Evolutionary conservation across 2,888 invertebrate genomes (phyloP), one percentile per base, ranked within the genome.

Genomic region (Onthophagus sagittarius): DNA sequence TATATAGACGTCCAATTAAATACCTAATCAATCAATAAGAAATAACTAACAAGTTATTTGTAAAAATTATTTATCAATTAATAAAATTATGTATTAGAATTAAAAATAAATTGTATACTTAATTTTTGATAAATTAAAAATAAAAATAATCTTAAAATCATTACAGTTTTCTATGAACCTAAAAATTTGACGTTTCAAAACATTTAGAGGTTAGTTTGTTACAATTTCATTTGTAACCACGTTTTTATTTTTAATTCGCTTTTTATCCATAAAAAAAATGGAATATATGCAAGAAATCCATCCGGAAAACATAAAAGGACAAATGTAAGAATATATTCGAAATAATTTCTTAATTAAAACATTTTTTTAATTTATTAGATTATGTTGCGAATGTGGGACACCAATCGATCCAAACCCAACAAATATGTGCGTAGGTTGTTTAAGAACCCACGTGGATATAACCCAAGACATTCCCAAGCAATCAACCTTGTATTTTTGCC

Each of bases 381-480:
- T 95, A 80, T 99, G 99, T 84, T 99, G 99, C 82, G 93, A 97
- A 84, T 99, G 99, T 87, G 98, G 97, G 9, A 89, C 91, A 11
- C 87, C 90, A 15, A 99, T 99, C 73, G 94, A 95, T 80, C 94
- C 99, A 33, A 99, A 99, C 87, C 95, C 97, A 1, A 92, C 97
- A 0, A 99, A 98, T 85, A 98, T 97, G 96, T 99, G 99, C 85
- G 95, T 97, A 0, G 94, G 93, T 15, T 99, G 99, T 85, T 86
- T 99, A 62, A 89, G 98, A 63, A 92, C 94, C 39, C 91, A 94
- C 81, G 92, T 98, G 2, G 99, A 99, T 82, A 98, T 99, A 73
- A 96, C 98, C 0, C 97, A 96, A 82, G 95, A 94, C 32, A 98
- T 99, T 83, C 97, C 97, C 0, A 99, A 99, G 84, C 97, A 98